Evolutionary conservation across 2,797 vertebrate species (phyloP).

Genomic region (Eleutherodactylus coqui): DNA sequence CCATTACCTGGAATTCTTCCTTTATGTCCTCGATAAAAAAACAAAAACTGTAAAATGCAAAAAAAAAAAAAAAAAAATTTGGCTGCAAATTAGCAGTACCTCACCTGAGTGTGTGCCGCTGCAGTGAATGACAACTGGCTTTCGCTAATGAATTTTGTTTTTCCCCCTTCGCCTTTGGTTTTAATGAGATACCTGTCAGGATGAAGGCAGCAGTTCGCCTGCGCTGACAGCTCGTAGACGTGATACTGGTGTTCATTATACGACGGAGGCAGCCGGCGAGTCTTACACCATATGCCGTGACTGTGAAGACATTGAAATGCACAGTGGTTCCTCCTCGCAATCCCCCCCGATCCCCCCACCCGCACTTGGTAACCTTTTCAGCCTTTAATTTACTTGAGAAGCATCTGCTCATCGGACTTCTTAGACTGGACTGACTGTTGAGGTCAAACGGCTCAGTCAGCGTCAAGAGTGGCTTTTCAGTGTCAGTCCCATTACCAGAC

Average conservation of each 20-base stretch:
- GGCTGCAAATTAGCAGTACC: neutral
- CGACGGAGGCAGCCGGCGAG: neutral
- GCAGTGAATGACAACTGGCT: constrained; percentile 11
- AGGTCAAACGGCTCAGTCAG: constrained; percentile 16
- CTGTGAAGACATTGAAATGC: constrained; percentile 6
- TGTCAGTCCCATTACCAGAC: neutral
- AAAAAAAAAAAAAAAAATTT: neutral
- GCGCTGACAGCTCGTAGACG: constrained; percentile 14
- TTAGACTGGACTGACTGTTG: neutral
- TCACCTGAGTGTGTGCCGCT: neutral
- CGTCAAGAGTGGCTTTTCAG: neutral
- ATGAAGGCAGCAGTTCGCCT: neutral
- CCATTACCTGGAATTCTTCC: constrained; percentile 1
- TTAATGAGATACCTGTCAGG: constrained; percentile 62
- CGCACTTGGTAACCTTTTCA: constrained; percentile 4
- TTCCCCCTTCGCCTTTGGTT: constrained; percentile 15
- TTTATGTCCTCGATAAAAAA: neutral
- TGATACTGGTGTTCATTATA: neutral
- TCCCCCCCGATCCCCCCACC: neutral
- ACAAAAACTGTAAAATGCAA: neutral
- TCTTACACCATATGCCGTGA: neutral
- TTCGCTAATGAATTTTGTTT: constrained; percentile 40
- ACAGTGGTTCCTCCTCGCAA: neutral
- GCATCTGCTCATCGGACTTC: neutral
- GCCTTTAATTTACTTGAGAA: constrained; percentile 19